Base-by-base conservation (phyloP, 2,797 vertebrate genomes). In the Ficedula albicollis region DNA sequence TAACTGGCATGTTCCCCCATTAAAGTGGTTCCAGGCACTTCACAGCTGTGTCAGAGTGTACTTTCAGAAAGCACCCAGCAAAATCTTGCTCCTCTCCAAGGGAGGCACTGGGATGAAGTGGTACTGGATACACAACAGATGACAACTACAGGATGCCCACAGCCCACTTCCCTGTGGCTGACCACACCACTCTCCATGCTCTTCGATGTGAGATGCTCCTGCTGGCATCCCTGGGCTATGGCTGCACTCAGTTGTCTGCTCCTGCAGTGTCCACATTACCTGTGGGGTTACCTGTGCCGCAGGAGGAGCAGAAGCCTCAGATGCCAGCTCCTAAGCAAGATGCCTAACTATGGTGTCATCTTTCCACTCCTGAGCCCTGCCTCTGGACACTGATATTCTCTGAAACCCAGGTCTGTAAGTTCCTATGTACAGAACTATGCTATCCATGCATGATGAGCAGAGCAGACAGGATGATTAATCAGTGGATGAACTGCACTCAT, bases 371-470 rank as follows among this genome's bases (percentile, higher is more conserved):
- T 0, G 4, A 80, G 63, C 58, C 32, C n/a, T 59, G 54, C 26
- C 23, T 55, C 39, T 26, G 27, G 44, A 58, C 1, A 6, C 34
- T 67, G 7, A 43, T 9, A 7, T 58, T 56, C 21, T 82, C 67
- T 56, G 75, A 89, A 92, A 48, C 14, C 13, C 5, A 5, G 13
- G 32, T 38, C 51, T 51, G 43, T 34, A 30, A 69, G 39, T 39
- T 39, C 66, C 67, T 70, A 1, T 0, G 0, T 36, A 48, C 0
- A 7, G 67, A 93, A 46, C 0, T 0, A 38, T n/a, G 2, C 19
- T 73, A 15, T 20, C 44, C 43, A 2, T 32, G 30, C 15, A 23
- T 23, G 10, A 4, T 0, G 5, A 48, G 17, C 23, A 63, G 67
- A 70, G 38, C 7, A 59, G 77, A 67, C 30, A 51, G 77, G 60